A percentile compares a stretch with the other conserved stretches of the same genome.
These are phyloP conservation scores for Brachypteracias leptosomus DNA, from an alignment of 2,113 vertebrate genomes.

Conservation along the genomic window DNA sequence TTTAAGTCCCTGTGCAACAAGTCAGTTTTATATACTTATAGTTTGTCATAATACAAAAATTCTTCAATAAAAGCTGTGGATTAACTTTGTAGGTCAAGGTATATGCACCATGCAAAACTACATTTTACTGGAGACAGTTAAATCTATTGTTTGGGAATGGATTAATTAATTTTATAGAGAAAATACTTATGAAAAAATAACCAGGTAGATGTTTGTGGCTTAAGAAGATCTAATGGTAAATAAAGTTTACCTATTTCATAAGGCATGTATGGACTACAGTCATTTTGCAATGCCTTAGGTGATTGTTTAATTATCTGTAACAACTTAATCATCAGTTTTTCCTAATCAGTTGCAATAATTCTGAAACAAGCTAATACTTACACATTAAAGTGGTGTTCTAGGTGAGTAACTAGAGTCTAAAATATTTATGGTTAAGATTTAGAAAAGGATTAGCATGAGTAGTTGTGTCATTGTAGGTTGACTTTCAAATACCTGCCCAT, in stretches of 20 bases:
- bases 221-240: background rate
- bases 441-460: background rate
- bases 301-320: background rate
- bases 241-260: background rate
- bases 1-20: background rate
- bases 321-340: background rate
- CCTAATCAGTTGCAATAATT: background rate
- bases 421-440: background rate
- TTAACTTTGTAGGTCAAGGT: background rate
- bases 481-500: background rate
- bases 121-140: background rate
- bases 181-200: background rate
- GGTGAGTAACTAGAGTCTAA: background rate
- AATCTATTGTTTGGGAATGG: background rate
- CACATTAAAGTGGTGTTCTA: background rate
- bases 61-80: background rate
- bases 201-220: background rate
- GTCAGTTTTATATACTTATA: background rate
- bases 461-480: background rate
- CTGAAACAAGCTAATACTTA: background rate
- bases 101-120: background rate
- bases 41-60: background rate
- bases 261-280: background rate
- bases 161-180: background rate
- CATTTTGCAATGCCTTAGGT: background rate